Base-by-base conservation (phyloP, 2,113 vertebrate species). In the Halichoerus grypus region DNA sequence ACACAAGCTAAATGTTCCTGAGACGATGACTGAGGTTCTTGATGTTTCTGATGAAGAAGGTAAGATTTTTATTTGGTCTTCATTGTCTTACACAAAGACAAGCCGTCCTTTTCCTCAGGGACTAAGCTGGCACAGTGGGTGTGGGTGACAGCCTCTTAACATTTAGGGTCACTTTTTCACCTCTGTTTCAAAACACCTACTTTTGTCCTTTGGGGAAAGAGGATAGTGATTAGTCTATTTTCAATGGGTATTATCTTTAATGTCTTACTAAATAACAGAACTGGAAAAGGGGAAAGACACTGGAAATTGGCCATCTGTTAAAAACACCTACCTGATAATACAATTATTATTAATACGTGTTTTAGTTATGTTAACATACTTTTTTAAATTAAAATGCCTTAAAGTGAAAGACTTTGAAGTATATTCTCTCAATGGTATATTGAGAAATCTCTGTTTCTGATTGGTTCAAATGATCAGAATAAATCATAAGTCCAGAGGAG, bases 21-120 rank as follows among this genome's bases (percentile, higher is more conserved):
- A 99, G 98, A 99, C 99, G 51, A 99, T 99, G 99, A 99, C 99
- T 0, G 99, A 99, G 97, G 99, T 99, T 4, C 99, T 99, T 89
- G 99, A 99, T 65, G 99, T 99, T 19, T 99, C 99, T 0, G 99
- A 99, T 98, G 99, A 99, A 97, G 99, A 99, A 98, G 99, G 99
- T 99, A 97, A 99, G 99, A 16, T 18, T 82, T 97, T 65, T 26
- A 33, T 77, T 26, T 11, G 4, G 0, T n/a, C 61, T 33, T 42
- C 18, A 13, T 0, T 0, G 55, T 51, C n/a, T 49, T 22, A 59
- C 55, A 28, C 46, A 24, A 49, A 33, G 79, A 49, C 26, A 49
- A 46, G 14, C 15, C 0, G 1, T 46, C 2, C 7, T 13, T 6
- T 57, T 49, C 39, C 31, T 59, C 31, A 61, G 63, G 22, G n/a